Conservation (phyloP, 2,113 vertebrate species). For the Pongo abelii region DNA sequence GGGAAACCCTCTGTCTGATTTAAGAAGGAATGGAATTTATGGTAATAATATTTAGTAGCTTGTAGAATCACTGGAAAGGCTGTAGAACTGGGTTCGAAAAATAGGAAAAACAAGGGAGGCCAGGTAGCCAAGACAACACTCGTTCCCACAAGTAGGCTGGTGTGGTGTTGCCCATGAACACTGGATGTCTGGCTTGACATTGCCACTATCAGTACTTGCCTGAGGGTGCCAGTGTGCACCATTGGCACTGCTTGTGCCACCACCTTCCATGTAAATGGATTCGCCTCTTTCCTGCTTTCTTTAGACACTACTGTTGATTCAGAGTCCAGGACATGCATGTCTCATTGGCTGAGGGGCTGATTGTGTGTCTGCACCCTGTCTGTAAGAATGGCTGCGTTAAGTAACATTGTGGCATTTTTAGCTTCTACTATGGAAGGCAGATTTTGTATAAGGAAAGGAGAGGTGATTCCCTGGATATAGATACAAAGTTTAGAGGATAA, state of each 20-base stretch:
- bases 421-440: background rate
- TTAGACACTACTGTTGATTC: background rate
- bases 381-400: background rate
- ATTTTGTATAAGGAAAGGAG: background rate
- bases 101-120: background rate
- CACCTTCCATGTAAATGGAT: background rate
- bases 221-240: fast-evolving
- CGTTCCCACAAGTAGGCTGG: background rate
- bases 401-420: background rate
- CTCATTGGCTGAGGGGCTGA: background rate
- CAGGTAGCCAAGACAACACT: background rate
- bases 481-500: background rate
- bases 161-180: background rate
- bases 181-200: background rate
- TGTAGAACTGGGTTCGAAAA: background rate
- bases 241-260: background rate
- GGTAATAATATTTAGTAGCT: background rate
- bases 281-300: no score
- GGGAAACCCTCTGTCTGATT: background rate
- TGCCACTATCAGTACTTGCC: background rate
- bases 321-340: background rate
- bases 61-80: background rate
- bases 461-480: background rate
- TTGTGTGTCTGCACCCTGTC: background rate
- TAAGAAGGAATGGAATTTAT: background rate